Evolutionary conservation across 2,888 invertebrate genomes (phyloP), one percentile per base, ranked within the genome.

Genomic region (Orchesellides sinensis): DNA sequence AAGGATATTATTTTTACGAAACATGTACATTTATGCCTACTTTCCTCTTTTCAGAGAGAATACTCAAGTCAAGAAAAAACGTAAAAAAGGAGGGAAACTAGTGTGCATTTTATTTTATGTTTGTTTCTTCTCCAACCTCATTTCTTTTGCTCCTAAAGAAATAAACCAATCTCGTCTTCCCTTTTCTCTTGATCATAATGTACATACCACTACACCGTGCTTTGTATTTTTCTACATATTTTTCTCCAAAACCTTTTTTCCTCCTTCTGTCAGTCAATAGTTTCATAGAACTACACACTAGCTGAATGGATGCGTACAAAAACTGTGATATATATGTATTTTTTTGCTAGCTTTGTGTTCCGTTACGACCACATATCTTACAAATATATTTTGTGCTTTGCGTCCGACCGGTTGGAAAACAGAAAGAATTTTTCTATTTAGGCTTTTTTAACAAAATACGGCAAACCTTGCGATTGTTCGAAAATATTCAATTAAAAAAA

Each of bases 121-220:
- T 63, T n/a, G 19, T 47, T 47, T 14, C 25, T 66, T n/a, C 45
- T 63, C 45, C 63, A 35, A 63, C 23, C 40, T 63, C 29, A 27
- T 29, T 45, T 19, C 40, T 35, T 32, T 23, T 49, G 40, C 40
- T 14, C 10, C 25, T 14, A 23, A 61, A 47, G 29, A 49, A 66
- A 66, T 45, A 66, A 75, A 66, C 75, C 75, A 65, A 75, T 75
- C 66, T 75, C 66, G 21, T 65, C 23, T 61, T 75, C 54, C 66
- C 47, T 54, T 75, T 65, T 52, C 54, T 54, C 56, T 68, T n/a
- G 63, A 35, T 40, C 63, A 63, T 40, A 40, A 63, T 63, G n/a
- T 40, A 40, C 40, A 40, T 40, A n/a, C 40, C 40, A 40, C n/a
- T n/a, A n/a, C n/a, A n/a, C n/a, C n/a, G 40, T 40, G 40, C 40